These are phyloP conservation scores for Elysia crispata DNA, from an alignment of 2,888 invertebrate genomes.

Conservation along the genomic window DNA sequence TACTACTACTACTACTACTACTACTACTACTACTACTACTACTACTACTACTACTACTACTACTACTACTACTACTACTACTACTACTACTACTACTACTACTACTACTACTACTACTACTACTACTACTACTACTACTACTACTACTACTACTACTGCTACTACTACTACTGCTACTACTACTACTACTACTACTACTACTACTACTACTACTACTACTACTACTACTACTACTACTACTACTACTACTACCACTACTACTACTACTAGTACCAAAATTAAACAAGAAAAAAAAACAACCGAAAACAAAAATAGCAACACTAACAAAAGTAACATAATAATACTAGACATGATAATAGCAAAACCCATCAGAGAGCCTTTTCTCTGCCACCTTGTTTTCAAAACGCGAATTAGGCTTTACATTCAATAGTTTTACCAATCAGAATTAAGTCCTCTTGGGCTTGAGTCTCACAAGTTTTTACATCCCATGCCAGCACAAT, in stretches of 20 bases:
- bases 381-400: no score
- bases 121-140: neutral
- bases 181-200: conserved; percentile 2
- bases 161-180: neutral
- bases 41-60: neutral
- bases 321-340: no score
- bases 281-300: no score
- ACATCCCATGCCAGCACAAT: no score
- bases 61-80: neutral
- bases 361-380: no score
- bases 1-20: neutral
- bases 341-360: no score
- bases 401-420: no score
- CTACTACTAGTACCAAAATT: neutral
- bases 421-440: neutral
- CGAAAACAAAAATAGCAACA: no score
- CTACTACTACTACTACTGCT: neutral
- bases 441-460: no score
- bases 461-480: no score
- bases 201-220: neutral
- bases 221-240: neutral
- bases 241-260: neutral
- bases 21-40: neutral
- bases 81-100: neutral
- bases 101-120: neutral